Evolutionary conservation across 2,797 vertebrate species (phyloP).

Genomic region (Scolopax bukidnonensis): DNA sequence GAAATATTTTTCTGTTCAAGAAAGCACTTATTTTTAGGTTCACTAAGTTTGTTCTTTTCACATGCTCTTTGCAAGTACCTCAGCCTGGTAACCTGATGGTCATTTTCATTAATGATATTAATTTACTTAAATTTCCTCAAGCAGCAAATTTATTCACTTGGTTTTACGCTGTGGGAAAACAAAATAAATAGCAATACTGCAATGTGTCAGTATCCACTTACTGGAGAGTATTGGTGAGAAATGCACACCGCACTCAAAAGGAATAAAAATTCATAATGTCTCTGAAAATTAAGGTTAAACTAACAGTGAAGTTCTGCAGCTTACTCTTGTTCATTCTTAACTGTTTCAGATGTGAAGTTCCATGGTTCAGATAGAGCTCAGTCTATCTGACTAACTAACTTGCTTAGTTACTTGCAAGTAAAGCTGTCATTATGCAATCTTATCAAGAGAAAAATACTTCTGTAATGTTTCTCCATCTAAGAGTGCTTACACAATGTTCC

Average conservation of each 20-base stretch:
- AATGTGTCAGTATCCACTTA: background rate
- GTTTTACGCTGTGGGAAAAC: background rate
- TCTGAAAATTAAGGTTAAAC: background rate
- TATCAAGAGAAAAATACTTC: background rate
- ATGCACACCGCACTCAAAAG: background rate
- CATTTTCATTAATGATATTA: slow-evolving; percentile 7
- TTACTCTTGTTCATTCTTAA: background rate
- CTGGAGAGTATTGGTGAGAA: background rate
- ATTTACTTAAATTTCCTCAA: slow-evolving; percentile 5
- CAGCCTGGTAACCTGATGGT: background rate
- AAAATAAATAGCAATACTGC: background rate
- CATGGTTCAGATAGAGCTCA: background rate
- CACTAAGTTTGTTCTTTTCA: background rate
- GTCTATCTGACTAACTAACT: no score
- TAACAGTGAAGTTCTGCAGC: background rate
- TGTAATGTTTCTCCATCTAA: background rate
- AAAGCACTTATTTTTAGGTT: background rate
- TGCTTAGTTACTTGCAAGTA: background rate
- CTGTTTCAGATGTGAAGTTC: background rate
- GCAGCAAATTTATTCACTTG: slow-evolving; percentile 4
- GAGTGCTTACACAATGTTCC: background rate
- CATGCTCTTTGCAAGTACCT: background rate
- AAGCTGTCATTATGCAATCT: background rate
- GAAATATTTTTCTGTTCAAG: slow-evolving; percentile 29
- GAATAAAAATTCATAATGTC: background rate